Evolutionary conservation across 2,113 vertebrate genomes (phyloP).

Genomic region (Sander vitreus): DNA sequence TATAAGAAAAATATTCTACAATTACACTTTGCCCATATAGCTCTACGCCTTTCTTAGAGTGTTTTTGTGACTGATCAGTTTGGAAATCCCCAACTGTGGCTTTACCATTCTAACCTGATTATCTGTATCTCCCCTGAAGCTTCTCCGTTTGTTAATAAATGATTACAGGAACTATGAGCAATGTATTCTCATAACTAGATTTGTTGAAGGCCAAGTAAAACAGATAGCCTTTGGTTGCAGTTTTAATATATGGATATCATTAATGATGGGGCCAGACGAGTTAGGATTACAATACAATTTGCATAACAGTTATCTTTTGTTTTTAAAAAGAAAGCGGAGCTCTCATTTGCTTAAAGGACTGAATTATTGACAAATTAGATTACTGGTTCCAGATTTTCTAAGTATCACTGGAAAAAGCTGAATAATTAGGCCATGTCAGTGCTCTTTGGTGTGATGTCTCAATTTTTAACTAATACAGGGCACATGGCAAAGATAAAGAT

Average conservation of each 20-base stretch:
- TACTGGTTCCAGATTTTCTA: not conserved
- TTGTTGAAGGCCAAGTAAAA: slow-evolving; percentile 60
- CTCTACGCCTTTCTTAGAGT: not conserved
- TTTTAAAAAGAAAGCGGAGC: not conserved
- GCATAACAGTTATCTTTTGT: not conserved
- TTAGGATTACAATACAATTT: slow-evolving; percentile 40
- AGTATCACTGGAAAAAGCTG: slow-evolving; percentile 1
- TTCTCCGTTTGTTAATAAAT: slow-evolving; percentile 84
- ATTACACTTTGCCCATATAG: slow-evolving; percentile 23
- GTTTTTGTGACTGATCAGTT: slow-evolving; percentile 45
- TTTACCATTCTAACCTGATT: slow-evolving; percentile 87
- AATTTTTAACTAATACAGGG: not conserved
- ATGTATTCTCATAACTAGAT: slow-evolving; percentile 69
- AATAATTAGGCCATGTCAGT: not conserved
- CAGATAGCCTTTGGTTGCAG: slow-evolving; percentile 59
- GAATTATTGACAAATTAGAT: slow-evolving; percentile 12
- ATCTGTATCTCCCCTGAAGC: slow-evolving; percentile 84
- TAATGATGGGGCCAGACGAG: slow-evolving; percentile 35
- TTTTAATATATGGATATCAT: slow-evolving; percentile 58
- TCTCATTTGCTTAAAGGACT: not conserved
- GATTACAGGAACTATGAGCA: slow-evolving; percentile 81
- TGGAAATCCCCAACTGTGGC: slow-evolving; percentile 34
- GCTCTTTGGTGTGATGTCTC: not conserved
- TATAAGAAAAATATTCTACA: slow-evolving; percentile 23
- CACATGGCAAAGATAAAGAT: not conserved